phyloP scores from a whole-genome alignment of 2,888 invertebrate species.

The Pseudococcus longispinus region DNA sequence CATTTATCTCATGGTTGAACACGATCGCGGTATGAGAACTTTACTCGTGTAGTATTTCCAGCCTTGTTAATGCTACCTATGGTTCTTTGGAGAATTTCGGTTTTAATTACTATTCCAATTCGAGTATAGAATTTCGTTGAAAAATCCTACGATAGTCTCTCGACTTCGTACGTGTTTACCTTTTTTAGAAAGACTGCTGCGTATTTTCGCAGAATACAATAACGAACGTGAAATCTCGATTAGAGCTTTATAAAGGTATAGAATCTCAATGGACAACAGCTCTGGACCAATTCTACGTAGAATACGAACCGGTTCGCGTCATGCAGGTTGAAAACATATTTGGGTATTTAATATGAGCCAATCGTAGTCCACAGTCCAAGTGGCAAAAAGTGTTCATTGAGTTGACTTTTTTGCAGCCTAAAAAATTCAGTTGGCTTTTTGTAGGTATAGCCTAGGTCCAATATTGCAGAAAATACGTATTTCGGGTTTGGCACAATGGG shows the following conservation, averaged over 20 bases:
- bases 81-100: neutral
- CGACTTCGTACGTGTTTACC: neutral
- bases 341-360: neutral
- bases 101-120: conserved; percentile 2
- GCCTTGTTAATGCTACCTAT: neutral
- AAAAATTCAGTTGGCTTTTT: too few relatives aligned
- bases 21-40: neutral
- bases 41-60: neutral
- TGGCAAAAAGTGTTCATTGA: too few relatives aligned
- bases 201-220: conserved; percentile 30
- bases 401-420: too few relatives aligned
- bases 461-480: too few relatives aligned
- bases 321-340: neutral
- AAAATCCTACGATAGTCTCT: neutral
- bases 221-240: conserved; percentile 19
- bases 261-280: neutral
- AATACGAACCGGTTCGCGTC: neutral
- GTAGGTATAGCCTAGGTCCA: too few relatives aligned
- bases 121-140: neutral
- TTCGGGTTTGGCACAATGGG: too few relatives aligned
- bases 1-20: too few relatives aligned
- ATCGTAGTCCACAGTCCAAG: too few relatives aligned
- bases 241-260: conserved; percentile 12
- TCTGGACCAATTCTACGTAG: neutral
- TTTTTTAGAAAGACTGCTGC: neutral